phyloP scores from a whole-genome alignment of 2,113 vertebrate genomes.

The Fregetta grallaria region DNA sequence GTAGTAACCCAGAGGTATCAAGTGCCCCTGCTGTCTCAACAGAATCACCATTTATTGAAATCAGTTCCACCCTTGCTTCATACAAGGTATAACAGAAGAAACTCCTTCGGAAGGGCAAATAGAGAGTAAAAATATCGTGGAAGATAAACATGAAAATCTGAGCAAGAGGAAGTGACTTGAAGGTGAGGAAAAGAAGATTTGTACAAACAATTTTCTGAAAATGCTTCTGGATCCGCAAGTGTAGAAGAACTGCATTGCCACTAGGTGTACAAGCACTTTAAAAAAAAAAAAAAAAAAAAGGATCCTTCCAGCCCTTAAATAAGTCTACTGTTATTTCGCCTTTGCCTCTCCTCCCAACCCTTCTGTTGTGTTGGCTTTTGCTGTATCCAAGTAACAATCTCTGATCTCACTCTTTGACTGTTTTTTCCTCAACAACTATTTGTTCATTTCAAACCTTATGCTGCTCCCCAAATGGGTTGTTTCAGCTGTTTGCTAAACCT shows the following conservation, averaged over 20 bases:
- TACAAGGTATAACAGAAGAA: background rate
- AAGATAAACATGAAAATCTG: background rate
- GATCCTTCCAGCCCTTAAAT: background rate
- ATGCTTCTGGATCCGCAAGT: background rate
- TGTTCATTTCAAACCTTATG: conserved; percentile 23
- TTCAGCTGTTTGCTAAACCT: conserved; percentile 29
- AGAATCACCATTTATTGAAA: background rate
- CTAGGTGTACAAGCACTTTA: background rate
- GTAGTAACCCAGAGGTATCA: background rate
- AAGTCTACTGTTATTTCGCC: background rate
- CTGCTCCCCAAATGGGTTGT: background rate
- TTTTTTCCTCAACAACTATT: conserved; percentile 26
- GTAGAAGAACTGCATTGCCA: background rate
- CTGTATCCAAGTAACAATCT: conserved; percentile 28
- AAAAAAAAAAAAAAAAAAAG: background rate
- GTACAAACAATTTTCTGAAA: background rate
- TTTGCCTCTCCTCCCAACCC: background rate
- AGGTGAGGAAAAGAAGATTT: background rate
- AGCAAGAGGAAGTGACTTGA: background rate
- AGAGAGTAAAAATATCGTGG: background rate
- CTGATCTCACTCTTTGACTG: background rate
- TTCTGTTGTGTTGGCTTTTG: conserved; percentile 32
- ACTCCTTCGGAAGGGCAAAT: background rate
- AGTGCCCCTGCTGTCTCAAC: background rate
- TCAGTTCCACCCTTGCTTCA: fast-evolving